Conservation (phyloP, 2,797 vertebrate genomes). For the Mus spretus region DNA sequence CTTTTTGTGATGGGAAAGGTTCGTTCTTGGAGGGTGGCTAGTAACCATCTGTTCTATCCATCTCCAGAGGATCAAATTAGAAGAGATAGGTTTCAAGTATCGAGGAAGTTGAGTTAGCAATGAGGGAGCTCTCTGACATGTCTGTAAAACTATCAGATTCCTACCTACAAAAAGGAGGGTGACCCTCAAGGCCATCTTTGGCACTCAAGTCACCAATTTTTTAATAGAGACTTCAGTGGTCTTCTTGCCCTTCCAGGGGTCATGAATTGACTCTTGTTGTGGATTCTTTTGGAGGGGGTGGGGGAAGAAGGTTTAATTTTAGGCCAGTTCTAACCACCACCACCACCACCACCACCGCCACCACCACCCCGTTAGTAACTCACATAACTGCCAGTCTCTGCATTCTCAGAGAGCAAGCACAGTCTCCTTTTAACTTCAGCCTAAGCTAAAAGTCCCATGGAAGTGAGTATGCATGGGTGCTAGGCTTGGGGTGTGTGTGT, state of each 20-base stretch:
- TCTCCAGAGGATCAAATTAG: slow-evolving; percentile 62
- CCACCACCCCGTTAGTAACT: not conserved
- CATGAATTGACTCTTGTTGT: not conserved
- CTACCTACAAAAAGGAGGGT: not conserved
- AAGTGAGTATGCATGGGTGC: slow-evolving; percentile 18
- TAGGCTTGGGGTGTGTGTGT: not conserved
- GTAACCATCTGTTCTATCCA: slow-evolving; percentile 66
- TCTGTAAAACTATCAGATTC: not conserved
- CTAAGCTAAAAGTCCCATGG: slow-evolving; percentile 7
- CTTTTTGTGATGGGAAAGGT: slow-evolving; percentile 49
- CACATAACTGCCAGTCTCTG: not conserved
- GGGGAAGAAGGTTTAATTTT: slow-evolving; percentile 15
- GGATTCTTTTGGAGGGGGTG: not conserved
- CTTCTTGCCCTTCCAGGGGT: slow-evolving; percentile 30
- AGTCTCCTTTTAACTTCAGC: not conserved
- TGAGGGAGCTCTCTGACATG: not conserved
- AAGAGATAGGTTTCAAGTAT: slow-evolving; percentile 61
- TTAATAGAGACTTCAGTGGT: not conserved
- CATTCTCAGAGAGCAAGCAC: not conserved
- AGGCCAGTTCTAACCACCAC: not conserved
- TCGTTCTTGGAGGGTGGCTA: slow-evolving; percentile 48
- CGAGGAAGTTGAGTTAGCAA: not conserved
- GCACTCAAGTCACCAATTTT: not conserved
- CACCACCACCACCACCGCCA: no score
- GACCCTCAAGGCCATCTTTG: not conserved